These are phyloP conservation scores for Spizaetus ornatus DNA, from an alignment of 2,113 vertebrate genomes.

Conservation along the genomic window DNA sequence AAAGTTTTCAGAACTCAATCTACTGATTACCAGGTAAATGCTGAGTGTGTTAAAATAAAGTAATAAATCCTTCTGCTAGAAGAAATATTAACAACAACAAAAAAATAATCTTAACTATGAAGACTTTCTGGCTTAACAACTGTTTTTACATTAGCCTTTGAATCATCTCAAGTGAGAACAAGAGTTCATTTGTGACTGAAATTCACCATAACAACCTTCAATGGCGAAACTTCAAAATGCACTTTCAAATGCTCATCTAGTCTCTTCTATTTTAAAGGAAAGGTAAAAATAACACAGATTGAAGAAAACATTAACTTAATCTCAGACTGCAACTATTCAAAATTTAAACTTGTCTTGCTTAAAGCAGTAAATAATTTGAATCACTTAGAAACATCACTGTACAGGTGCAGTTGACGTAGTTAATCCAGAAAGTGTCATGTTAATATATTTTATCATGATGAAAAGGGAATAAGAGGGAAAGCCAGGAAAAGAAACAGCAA, in stretches of 20 bases:
- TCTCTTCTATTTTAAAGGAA: neutral
- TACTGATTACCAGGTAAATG: neutral
- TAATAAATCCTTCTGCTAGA: neutral
- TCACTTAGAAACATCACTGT: neutral
- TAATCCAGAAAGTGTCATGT: neutral
- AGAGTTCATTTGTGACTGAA: neutral
- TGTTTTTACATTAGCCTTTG: neutral
- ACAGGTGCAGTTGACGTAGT: neutral
- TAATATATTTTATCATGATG: neutral
- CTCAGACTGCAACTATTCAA: neutral
- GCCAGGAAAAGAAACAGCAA: neutral
- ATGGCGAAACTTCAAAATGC: neutral
- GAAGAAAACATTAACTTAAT: neutral
- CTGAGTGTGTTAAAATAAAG: neutral
- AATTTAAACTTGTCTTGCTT: neutral
- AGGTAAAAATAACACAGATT: neutral
- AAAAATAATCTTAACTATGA: neutral
- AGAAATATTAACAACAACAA: neutral
- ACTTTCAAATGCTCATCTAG: neutral
- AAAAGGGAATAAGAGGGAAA: neutral
- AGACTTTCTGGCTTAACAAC: neutral
- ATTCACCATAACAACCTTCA: neutral
- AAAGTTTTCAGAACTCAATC: neutral
- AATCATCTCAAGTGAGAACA: neutral
- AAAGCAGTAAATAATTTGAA: neutral